Conservation (phyloP, 1,140 invertebrate genomes). For the Drosophila pruinosa region DNA sequence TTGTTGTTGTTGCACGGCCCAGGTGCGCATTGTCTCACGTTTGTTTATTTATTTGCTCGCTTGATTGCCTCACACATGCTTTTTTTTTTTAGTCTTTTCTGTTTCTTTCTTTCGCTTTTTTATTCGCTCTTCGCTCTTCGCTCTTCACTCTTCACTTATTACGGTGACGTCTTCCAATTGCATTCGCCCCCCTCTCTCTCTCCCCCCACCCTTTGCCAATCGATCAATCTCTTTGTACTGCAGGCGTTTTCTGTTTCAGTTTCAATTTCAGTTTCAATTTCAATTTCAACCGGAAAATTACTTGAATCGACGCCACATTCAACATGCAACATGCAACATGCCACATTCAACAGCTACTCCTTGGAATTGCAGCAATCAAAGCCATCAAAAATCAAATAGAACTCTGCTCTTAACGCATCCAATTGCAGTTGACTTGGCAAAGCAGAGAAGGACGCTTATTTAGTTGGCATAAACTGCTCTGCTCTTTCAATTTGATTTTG, state of each 20-base stretch:
- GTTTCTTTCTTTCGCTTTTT: neutral
- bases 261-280: constrained; percentile 17
- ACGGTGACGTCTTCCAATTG: constrained; percentile 40
- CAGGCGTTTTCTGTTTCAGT: neutral
- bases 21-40: constrained; percentile 77
- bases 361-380: too few species aligned
- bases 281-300: neutral
- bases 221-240: neutral
- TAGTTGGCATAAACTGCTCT: too few species aligned
- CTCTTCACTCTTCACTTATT: constrained; percentile 3
- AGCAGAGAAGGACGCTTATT: too few species aligned
- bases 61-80: constrained; percentile 60
- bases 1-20: constrained; percentile 47
- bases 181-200: neutral
- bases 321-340: too few species aligned
- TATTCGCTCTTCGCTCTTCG: neutral
- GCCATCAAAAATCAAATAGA: too few species aligned
- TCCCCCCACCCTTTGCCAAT: neutral
- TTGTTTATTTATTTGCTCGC: constrained; percentile 75
- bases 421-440: too few species aligned
- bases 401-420: too few species aligned
- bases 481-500: too few species aligned
- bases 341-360: too few species aligned
- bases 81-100: neutral
- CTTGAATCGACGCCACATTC: neutral